Conservation (phyloP, 2,797 vertebrate genomes). For the Coregonus sp. region DNA sequence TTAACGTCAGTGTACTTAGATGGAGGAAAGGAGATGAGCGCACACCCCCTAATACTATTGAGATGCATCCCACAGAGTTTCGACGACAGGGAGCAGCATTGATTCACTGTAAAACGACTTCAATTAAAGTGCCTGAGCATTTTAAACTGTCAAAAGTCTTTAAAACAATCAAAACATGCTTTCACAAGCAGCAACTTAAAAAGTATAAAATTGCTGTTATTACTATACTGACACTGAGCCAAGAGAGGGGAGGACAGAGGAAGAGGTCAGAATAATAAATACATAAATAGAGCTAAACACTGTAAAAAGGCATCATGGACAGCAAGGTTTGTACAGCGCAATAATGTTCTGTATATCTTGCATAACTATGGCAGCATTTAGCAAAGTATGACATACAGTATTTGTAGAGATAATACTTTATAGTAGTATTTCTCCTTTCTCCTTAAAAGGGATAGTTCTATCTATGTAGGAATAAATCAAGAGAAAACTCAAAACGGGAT, state of each 20-base stretch:
- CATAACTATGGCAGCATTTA: neutral
- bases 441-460: neutral
- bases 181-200: neutral
- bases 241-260: no score
- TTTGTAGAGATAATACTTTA: neutral
- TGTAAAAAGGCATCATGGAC: neutral
- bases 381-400: neutral
- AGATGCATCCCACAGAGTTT: neutral
- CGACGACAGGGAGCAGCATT: neutral
- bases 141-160: constrained; percentile 3
- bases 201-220: neutral
- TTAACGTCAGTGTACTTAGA: neutral
- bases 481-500: no score
- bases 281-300: neutral
- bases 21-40: neutral
- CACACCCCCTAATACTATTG: neutral
- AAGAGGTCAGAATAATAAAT: neutral
- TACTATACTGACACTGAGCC: neutral
- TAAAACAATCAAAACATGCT: neutral
- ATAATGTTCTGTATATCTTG: neutral
- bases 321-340: neutral
- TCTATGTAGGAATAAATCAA: neutral
- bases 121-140: constrained; percentile 1
- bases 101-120: neutral
- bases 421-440: neutral